Evolutionary conservation across 2,113 vertebrate species (phyloP).

Genomic region (Eclectus roratus): DNA sequence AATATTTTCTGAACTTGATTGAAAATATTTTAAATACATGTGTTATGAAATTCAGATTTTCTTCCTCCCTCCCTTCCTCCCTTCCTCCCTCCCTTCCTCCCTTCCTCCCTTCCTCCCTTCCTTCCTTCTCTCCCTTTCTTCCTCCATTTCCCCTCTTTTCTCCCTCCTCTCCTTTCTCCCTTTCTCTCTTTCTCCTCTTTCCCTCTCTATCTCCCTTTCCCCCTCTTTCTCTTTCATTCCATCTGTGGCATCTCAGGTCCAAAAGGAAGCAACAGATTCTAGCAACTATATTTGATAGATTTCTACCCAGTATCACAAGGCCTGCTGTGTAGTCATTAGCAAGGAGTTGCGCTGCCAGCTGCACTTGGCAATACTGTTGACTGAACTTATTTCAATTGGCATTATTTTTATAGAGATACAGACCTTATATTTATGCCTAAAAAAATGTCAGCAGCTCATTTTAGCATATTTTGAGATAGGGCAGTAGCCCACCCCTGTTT

Average conservation of each 20-base stretch:
- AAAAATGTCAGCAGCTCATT: neutral
- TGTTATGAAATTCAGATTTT: neutral
- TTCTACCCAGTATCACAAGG: neutral
- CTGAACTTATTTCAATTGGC: neutral
- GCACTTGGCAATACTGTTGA: neutral
- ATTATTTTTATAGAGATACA: neutral
- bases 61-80: neutral
- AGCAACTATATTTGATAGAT: neutral
- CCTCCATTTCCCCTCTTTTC: neutral
- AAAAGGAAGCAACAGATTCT: neutral
- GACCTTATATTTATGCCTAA: neutral
- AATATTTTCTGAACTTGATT: neutral
- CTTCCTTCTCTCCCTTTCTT: neutral
- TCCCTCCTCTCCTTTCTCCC: accelerated
- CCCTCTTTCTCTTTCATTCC: neutral
- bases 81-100: too few relatives aligned
- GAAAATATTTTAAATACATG: neutral
- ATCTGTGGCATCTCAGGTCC: neutral
- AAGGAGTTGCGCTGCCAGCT: neutral
- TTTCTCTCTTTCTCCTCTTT: too few relatives aligned
- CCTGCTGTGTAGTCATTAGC: neutral
- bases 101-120: too few relatives aligned
- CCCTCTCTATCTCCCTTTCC: accelerated
- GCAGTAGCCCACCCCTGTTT: neutral
- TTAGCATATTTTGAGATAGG: neutral